Conservation (phyloP, 2,113 vertebrate species). For the Megaceryle maxima region DNA sequence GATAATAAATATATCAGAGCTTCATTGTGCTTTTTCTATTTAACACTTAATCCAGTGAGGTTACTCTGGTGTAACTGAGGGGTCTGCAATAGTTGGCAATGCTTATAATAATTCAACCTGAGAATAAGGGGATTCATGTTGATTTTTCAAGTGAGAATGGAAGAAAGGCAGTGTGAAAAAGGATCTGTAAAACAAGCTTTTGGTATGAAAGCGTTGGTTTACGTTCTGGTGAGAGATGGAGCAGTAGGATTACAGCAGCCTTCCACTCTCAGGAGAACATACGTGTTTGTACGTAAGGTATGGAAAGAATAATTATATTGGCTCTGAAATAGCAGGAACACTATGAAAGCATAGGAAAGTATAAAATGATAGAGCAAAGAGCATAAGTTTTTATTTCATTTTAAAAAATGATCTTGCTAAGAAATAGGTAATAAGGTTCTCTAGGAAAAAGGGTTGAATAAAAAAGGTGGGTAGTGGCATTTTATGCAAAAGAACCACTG, state of each 20-base stretch:
- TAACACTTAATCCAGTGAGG: not conserved
- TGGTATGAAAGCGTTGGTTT: not conserved
- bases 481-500: not conserved
- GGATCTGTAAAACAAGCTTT: not conserved
- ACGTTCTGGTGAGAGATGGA: not conserved
- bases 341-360: not conserved
- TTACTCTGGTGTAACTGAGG: not conserved
- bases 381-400: not conserved
- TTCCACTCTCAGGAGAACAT: not conserved
- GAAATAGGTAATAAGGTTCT: not conserved
- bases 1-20: not conserved
- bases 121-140: not conserved
- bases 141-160: not conserved
- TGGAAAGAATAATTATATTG: not conserved
- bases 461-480: not conserved
- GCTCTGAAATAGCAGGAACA: not conserved
- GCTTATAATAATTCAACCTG: not conserved
- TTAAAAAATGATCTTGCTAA: not conserved
- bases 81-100: not conserved
- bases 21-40: not conserved
- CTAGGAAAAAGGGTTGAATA: not conserved
- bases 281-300: not conserved
- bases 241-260: not conserved
- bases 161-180: not conserved
- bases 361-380: not conserved